Conservation (phyloP, 2,888 invertebrate species). For the Clepsis dumicolana region DNA sequence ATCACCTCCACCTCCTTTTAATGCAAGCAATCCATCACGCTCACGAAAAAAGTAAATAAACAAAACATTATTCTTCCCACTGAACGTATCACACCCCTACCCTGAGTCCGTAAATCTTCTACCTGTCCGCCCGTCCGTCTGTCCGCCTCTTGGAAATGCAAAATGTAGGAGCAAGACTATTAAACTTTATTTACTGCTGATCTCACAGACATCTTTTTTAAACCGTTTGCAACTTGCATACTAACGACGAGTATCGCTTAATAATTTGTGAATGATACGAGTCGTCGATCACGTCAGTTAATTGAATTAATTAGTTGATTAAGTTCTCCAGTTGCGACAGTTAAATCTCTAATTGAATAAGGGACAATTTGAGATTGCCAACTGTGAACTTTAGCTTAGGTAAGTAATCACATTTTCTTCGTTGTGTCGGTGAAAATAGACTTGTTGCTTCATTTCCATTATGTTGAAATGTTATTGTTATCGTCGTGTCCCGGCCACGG, state of each 20-base stretch:
- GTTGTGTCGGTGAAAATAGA: not conserved
- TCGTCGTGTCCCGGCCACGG: not conserved
- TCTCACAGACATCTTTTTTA: no score
- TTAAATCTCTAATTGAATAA: no score
- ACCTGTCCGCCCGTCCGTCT: conserved; percentile 14
- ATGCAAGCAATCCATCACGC: not conserved
- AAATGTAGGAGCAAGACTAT: not conserved
- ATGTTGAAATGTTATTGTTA: conserved; percentile 9
- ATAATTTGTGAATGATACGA: no score
- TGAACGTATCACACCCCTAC: not conserved
- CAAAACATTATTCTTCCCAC: not conserved
- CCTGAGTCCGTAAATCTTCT: conserved; percentile 5
- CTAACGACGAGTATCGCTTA: no score
- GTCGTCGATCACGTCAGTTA: no score
- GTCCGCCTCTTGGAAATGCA: not conserved
- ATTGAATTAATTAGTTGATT: no score
- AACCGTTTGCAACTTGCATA: no score
- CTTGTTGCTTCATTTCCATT: conserved; percentile 2
- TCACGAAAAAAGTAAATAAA: not conserved
- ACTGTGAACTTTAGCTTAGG: no score
- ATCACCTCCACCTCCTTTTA: not conserved
- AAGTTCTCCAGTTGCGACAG: no score
- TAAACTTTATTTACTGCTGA: no score
- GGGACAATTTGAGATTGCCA: no score
- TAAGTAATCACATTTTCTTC: not conserved